phyloP scores from a whole-genome alignment of 2,888 invertebrate species.

The Pristionchus arcanus region DNA sequence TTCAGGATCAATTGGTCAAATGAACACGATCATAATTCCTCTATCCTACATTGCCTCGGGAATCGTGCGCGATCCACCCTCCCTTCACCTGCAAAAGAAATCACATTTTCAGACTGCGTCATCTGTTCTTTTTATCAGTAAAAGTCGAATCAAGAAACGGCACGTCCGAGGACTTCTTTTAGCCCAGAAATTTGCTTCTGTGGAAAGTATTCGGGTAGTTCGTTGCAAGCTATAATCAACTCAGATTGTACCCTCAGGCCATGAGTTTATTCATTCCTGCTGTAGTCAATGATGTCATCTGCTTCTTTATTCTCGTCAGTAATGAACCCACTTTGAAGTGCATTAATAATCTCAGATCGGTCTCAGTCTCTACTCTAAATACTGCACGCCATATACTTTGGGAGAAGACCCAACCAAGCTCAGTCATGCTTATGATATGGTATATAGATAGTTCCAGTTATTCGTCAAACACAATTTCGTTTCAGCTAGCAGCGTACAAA shows the following conservation, averaged over 20 bases:
- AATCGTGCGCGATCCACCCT: neutral
- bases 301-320: slow-evolving; percentile 29
- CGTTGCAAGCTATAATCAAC: neutral
- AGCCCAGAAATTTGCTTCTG: slow-evolving; percentile 42
- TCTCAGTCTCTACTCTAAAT: slow-evolving; percentile 4
- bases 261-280: slow-evolving; percentile 30
- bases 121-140: slow-evolving; percentile 18
- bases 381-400: neutral
- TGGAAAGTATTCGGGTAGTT: slow-evolving; percentile 45
- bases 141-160: slow-evolving; percentile 25
- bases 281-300: slow-evolving; percentile 37
- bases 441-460: neutral
- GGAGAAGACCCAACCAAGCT: slow-evolving; percentile 47
- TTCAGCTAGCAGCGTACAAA: slow-evolving; percentile 38
- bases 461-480: neutral
- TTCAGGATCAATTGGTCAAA: neutral
- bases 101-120: neutral
- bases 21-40: neutral
- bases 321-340: neutral
- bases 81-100: neutral
- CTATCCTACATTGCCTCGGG: slow-evolving; percentile 2
- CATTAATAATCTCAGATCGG: neutral
- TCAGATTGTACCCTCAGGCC: slow-evolving; percentile 10
- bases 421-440: slow-evolving; percentile 46
- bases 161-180: slow-evolving; percentile 6